Base-by-base conservation (phyloP, 2,113 vertebrate species). In the Machaerirhynchus nigripectus region DNA sequence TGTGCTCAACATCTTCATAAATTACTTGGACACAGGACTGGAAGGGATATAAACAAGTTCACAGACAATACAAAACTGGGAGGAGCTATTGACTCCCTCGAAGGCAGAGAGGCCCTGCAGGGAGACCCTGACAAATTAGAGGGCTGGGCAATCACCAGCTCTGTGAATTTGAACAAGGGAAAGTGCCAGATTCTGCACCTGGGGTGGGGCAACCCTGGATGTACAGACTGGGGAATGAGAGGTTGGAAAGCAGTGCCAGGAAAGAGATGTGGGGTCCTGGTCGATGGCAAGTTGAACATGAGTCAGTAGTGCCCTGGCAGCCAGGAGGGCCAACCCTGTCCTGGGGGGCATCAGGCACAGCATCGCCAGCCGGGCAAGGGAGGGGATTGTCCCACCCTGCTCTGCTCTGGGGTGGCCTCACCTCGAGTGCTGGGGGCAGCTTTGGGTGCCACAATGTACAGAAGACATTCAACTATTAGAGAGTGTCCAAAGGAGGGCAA, bases 391-490 rank as follows among this genome's bases (percentile, higher is more conserved):
- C 44, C 53, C 2, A 2, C 22, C 68, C 42, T 47, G 50, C 28
- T 47, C 52, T 81, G 28, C 1, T 0, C 28, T 68, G 28, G 17
- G 17, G 7, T 0, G 0, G 42, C 23, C 28, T 49, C 78, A 22
- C 64, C 35, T 59, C 1, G 0, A n/a, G 15, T 15, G 15, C 24
- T 50, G 35, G 35, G 35, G 19, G 12, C 12, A 15, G 9, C 1
- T n/a, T 12, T n/a, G 65, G 30, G 35, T 24, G 30, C 24, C 20
- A 26, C 24, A 57, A 2, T 24, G 1, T 1, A 42, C 35, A 12
- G 6, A 28, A 84, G 35, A 40, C 3, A 24, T 30, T 28, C 13
- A 40, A 8, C 12, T 40, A 1, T 20, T 13, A 5, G 50, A 56
- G 7, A 40, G 19, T 2, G 4, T 42, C 50, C 42, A 35, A 56